Evolutionary conservation across 30 jellyfish, hydroid and myxozoan species (phyloP), one percentile per base, ranked within the genome.

Genomic region (Hydractinia echinata): DNA sequence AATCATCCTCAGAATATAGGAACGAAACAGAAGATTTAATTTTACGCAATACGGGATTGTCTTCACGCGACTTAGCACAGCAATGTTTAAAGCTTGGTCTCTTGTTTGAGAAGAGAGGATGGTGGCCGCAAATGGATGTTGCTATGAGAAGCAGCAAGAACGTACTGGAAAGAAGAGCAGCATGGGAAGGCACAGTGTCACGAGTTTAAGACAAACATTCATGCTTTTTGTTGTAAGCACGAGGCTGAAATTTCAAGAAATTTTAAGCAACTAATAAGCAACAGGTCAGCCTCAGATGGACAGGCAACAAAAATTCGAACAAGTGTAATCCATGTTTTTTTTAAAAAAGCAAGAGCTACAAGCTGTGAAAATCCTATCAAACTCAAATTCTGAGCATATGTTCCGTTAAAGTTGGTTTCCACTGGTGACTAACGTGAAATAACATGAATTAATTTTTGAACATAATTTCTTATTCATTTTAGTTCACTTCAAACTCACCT

Each of bases 61-160:
- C 44, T 19, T 71, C 81, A 20, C 55, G 61, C 30, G 55, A 71
- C 44, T 1, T 71, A 50, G 81, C 81, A 19, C 30, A 14, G 1
- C 39, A 71, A 5, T n/a, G 81, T 19, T 71, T 71, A 8, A 30
- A 19, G 61, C 81, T 71, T 71, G 81, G 81, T 71, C 60, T 19
- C 10, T 20, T 30, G 39, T 71, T 71, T 58, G 50, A 30, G n/a
- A 50, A 50, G 1, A 30, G 44, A 8, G n/a, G 18, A 20, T 71
- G 81, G 81, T 20, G 55, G 67, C 1, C 13, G 61, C 81, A 71
- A 71, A 20, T 71, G 60, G 61, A 8, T 20, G 50, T 71, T 50
- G 70, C 81, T 14, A 48, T 71, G 52, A 71, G 61, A 20, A 71
- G 55, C 44, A 71, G 81, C 67, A 71, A 9, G 1, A 8, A 71